phyloP scores from a whole-genome alignment of 1,140 invertebrate genomes.

The Nomia melanderi region DNA sequence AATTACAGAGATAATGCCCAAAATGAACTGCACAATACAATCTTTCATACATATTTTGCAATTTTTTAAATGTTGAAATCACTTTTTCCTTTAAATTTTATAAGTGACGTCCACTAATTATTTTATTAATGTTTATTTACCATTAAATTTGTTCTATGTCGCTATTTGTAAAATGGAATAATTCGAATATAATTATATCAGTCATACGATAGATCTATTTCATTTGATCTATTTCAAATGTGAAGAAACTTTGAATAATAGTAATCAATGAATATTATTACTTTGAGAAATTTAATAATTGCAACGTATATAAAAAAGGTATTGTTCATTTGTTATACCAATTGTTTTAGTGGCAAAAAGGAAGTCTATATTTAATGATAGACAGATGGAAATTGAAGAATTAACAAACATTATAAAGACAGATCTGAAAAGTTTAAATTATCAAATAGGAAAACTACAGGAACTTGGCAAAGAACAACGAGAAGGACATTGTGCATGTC shows the following conservation, averaged over 20 bases:
- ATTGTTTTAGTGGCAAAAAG: conserved; percentile 94
- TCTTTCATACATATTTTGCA: background rate
- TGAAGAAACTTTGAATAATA: background rate
- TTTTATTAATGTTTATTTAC: no score
- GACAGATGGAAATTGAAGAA: conserved; percentile 97
- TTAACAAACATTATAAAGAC: conserved; percentile 98
- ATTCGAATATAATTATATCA: background rate
- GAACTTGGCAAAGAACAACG: conserved; percentile 88
- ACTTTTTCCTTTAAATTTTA: background rate
- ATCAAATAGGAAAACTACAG: conserved; percentile 95
- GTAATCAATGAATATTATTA: background rate
- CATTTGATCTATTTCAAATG: background rate
- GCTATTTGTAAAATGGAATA: background rate
- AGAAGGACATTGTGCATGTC: conserved; percentile 79
- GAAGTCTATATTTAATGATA: conserved; percentile 98
- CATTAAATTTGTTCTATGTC: background rate
- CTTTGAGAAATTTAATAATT: background rate
- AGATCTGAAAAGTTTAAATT: conserved; percentile 96
- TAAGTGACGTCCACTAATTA: no score
- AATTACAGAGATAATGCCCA: background rate
- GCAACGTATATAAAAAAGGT: background rate
- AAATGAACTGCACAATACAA: background rate
- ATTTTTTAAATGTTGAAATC: background rate
- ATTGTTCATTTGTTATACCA: background rate
- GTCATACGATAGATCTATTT: background rate